Conservation (phyloP, 2,888 invertebrate species). For the Hydroisotoma schaefferi region DNA sequence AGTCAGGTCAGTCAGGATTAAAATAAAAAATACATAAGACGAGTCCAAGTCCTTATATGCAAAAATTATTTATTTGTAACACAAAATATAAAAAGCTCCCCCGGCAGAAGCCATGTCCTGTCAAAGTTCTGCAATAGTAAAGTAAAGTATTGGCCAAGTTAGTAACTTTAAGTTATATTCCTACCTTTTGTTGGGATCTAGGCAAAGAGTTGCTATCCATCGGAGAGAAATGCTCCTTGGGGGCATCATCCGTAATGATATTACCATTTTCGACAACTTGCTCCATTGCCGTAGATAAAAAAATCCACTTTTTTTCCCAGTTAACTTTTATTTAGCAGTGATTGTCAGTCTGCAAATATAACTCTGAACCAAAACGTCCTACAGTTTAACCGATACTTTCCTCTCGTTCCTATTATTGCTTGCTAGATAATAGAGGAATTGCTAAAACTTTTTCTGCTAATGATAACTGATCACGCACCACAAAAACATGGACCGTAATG, state of each 20-base stretch:
- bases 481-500: too few relatives aligned
- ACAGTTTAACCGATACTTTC: too few relatives aligned
- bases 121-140: too few relatives aligned
- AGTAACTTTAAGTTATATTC: not conserved
- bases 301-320: constrained; percentile 24
- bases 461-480: constrained; percentile 1
- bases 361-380: too few relatives aligned
- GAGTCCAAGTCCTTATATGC: not conserved
- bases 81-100: not conserved
- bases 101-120: too few relatives aligned
- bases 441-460: not conserved
- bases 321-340: constrained; percentile 3
- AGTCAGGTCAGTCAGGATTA: too few relatives aligned
- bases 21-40: not conserved
- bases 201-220: constrained; percentile 44
- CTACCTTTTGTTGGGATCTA: constrained; percentile 29
- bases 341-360: not conserved
- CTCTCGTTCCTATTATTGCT: too few relatives aligned
- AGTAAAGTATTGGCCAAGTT: too few relatives aligned
- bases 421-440: not conserved
- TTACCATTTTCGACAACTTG: constrained; percentile 43
- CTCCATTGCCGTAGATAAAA: too few relatives aligned
- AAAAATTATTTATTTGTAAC: not conserved
- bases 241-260: constrained; percentile 37
- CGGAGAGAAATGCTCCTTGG: constrained; percentile 41